These are phyloP conservation scores for Marmota monax DNA, from an alignment of 2,113 vertebrate genomes.

Conservation along the genomic window DNA sequence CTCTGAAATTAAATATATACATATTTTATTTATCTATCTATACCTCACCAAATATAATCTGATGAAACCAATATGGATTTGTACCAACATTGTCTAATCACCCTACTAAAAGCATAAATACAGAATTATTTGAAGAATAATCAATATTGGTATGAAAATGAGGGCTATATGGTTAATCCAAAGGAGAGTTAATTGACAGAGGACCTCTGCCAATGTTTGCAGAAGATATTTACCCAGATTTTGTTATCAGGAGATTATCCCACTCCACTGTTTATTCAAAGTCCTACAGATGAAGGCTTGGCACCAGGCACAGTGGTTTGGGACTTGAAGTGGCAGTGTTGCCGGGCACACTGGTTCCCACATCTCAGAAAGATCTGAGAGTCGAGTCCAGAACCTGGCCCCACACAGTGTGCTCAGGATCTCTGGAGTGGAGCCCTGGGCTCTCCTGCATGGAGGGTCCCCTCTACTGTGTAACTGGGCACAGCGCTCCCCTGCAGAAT, in stretches of 20 bases:
- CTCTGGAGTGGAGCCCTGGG: neutral
- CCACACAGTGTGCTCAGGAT: neutral
- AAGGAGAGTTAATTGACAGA: constrained; percentile 48
- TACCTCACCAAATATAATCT: constrained; percentile 45
- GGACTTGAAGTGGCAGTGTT: neutral
- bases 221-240: constrained; percentile 38
- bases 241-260: constrained; percentile 26
- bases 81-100: neutral
- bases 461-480: fast-evolving
- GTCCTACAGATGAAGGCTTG: neutral
- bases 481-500: fast-evolving
- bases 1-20: constrained; percentile 32
- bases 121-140: constrained; percentile 54
- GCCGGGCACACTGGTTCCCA: neutral
- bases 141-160: constrained; percentile 59
- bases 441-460: neutral
- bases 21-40: neutral
- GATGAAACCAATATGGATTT: neutral
- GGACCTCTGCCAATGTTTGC: neutral
- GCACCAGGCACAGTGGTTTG: neutral
- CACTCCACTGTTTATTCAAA: neutral
- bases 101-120: constrained; percentile 32
- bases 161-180: constrained; percentile 17
- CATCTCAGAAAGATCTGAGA: neutral
- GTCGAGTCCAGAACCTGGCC: neutral